Percentiles rank a stretch among this genome's conserved stretches.
phyloP scores from a whole-genome alignment of 2,888 invertebrate genomes.

The Merodon equestris region DNA sequence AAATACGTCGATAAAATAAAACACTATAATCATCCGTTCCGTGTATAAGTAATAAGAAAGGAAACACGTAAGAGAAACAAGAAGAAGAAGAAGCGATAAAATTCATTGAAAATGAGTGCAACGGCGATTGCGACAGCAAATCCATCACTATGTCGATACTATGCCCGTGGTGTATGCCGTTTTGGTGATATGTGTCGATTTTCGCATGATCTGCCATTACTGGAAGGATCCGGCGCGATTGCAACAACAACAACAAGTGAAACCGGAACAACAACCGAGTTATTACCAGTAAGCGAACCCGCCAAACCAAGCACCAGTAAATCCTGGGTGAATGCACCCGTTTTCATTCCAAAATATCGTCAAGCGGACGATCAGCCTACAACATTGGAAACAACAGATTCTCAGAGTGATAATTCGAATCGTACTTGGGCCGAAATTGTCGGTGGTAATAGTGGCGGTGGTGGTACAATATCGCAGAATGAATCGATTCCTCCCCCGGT shows the following conservation, averaged over 20 bases:
- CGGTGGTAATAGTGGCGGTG: constrained; percentile 69
- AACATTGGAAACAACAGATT: constrained; percentile 51
- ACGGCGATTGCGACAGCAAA: constrained; percentile 70
- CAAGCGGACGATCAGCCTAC: constrained; percentile 45
- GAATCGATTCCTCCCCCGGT: constrained; percentile 12
- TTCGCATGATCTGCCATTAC: constrained; percentile 73
- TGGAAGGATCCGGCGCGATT: constrained; percentile 35
- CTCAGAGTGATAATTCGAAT: constrained; percentile 57
- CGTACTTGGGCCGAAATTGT: constrained; percentile 77
- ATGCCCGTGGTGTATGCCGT: constrained; percentile 76
- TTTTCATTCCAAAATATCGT: constrained; percentile 74
- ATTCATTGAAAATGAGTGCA: constrained; percentile 72
- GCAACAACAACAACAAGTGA: constrained; percentile 16
- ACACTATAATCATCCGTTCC: too few relatives aligned
- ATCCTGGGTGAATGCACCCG: constrained; percentile 76
- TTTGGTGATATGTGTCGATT: constrained; percentile 77
- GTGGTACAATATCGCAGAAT: not conserved
- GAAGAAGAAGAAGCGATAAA: constrained; percentile 15
- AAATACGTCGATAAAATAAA: too few relatives aligned
- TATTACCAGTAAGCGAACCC: constrained; percentile 34
- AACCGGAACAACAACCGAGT: constrained; percentile 25
- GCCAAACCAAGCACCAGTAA: constrained; percentile 72
- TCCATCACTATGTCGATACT: constrained; percentile 75
- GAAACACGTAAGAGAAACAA: constrained; percentile 12
- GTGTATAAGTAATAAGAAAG: too few relatives aligned